Evolutionary conservation across 2,113 vertebrate genomes (phyloP).

Genomic region (Conger conger): DNA sequence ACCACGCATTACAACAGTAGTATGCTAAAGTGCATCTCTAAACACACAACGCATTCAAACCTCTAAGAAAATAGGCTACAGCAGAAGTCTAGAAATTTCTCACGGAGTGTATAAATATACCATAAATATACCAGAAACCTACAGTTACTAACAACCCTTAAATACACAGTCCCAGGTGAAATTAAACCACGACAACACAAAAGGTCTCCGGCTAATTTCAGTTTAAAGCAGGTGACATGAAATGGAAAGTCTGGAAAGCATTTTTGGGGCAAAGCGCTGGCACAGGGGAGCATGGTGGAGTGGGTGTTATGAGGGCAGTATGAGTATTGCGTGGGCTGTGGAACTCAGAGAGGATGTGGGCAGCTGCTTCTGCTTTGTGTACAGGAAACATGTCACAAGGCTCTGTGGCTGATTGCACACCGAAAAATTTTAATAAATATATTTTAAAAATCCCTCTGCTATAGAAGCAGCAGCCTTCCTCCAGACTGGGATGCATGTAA

Average conservation of each 20-base stretch:
- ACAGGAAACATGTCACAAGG: conserved; percentile 22
- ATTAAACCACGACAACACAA: background rate
- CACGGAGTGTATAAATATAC: too few species aligned
- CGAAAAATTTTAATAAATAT: background rate
- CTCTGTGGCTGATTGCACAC: background rate
- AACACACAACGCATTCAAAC: too few species aligned
- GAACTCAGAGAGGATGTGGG: conserved; percentile 19
- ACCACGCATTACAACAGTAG: too few species aligned
- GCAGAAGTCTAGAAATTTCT: too few species aligned
- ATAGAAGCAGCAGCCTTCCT: background rate
- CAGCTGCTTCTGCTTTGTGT: background rate
- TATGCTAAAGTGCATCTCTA: too few species aligned
- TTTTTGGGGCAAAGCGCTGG: background rate
- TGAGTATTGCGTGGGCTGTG: conserved; percentile 12
- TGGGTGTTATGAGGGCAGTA: background rate
- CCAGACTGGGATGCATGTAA: background rate
- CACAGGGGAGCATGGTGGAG: background rate
- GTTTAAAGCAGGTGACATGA: background rate
- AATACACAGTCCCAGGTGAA: background rate
- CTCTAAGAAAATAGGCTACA: too few species aligned
- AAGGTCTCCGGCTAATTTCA: background rate
- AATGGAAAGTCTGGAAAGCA: too few species aligned
- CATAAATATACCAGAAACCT: too few species aligned
- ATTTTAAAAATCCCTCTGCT: background rate
- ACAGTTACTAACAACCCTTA: background rate